Evolutionary conservation across 2,888 invertebrate species (phyloP).

Genomic region (Cryptus viduatorius): DNA sequence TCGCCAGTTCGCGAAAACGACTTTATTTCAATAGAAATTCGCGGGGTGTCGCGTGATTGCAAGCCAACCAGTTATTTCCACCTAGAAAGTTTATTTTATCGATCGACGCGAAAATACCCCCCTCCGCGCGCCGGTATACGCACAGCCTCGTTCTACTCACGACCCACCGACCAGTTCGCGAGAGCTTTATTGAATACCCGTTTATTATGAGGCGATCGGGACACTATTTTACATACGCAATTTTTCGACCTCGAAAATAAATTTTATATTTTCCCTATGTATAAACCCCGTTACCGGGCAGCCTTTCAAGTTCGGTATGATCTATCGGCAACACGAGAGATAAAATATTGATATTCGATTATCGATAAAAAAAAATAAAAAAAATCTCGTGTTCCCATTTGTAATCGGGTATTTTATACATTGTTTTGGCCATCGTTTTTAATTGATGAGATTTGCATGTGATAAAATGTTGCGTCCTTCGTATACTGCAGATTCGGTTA

Average conservation of each 20-base stretch:
- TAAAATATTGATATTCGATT: constrained; percentile 24
- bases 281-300: background rate
- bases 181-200: constrained; percentile 46
- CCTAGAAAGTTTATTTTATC: constrained; percentile 66
- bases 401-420: background rate
- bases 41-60: constrained; percentile 57
- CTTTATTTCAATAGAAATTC: constrained; percentile 60
- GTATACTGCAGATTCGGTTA: background rate
- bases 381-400: background rate
- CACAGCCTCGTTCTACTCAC: constrained; percentile 9
- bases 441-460: background rate
- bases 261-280: constrained; percentile 24
- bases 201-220: constrained; percentile 21
- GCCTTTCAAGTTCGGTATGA: constrained; percentile 26
- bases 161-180: constrained; percentile 15
- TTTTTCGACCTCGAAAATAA: constrained; percentile 52
- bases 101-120: constrained; percentile 20
- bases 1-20: constrained; percentile 59
- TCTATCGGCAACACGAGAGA: constrained; percentile 5
- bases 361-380: background rate
- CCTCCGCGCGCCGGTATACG: background rate
- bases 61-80: constrained; percentile 66
- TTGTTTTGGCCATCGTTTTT: background rate
- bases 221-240: constrained; percentile 18
- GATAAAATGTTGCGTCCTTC: background rate